These are phyloP conservation scores for Balaenoptera acutorostrata DNA, from an alignment of 2,113 vertebrate species.

Conservation along the genomic window DNA sequence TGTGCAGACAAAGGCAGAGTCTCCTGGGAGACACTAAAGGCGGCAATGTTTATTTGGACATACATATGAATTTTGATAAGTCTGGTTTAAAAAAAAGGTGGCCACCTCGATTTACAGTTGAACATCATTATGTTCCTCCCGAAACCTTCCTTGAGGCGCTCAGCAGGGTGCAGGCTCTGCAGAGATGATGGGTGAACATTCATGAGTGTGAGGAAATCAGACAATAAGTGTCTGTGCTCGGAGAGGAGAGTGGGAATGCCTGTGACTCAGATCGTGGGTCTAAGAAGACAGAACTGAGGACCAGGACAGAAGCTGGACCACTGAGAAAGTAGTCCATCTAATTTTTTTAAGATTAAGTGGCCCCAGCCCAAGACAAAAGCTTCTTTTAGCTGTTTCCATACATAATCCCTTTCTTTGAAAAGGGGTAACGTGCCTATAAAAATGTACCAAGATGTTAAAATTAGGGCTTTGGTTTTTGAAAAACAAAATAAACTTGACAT, in stretches of 20 bases:
- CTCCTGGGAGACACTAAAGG: background rate
- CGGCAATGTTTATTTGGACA: background rate
- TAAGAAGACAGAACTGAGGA: background rate
- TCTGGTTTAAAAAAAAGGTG: background rate
- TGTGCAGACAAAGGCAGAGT: accelerated
- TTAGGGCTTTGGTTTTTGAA: background rate
- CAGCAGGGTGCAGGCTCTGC: accelerated
- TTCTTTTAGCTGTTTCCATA: background rate
- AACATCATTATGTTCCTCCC: background rate
- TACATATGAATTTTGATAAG: background rate
- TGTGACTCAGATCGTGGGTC: accelerated
- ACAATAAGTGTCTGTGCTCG: accelerated
- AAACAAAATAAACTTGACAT: constrained; percentile 22
- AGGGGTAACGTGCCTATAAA: background rate
- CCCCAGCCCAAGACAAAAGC: background rate
- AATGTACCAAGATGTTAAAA: background rate
- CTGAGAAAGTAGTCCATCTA: accelerated
- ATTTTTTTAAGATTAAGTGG: background rate
- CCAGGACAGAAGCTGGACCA: background rate
- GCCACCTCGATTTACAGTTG: background rate
- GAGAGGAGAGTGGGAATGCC: accelerated
- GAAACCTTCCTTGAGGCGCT: accelerated
- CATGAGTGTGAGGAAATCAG: background rate
- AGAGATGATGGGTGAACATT: accelerated
- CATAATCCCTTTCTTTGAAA: background rate